These are phyloP conservation scores for Periophthalmus modestus DNA, from an alignment of 2,113 vertebrate genomes.

Conservation along the genomic window DNA sequence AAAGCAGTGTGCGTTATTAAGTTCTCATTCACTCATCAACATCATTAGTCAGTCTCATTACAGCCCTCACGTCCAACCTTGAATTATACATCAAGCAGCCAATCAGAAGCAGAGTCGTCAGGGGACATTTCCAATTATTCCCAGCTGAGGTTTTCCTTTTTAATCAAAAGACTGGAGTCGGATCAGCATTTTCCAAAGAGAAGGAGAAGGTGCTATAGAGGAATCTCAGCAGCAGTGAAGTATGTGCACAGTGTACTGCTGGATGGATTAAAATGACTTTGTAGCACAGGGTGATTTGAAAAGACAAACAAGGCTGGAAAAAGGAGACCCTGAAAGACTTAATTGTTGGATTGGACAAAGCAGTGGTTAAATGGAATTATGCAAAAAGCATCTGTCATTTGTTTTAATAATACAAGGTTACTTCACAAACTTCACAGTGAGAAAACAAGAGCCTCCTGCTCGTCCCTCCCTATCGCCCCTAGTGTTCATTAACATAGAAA, in stretches of 20 bases:
- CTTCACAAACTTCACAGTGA: constrained; percentile 31
- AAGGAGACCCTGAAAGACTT: background rate
- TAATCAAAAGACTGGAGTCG: constrained; percentile 58
- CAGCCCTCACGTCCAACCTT: constrained; percentile 56
- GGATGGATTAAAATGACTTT: background rate
- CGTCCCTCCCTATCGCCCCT: constrained; percentile 55
- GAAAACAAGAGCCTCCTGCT: constrained; percentile 51
- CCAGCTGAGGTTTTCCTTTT: constrained; percentile 54
- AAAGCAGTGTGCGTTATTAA: constrained; percentile 22
- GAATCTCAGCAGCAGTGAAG: background rate
- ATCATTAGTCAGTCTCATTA: constrained; percentile 71
- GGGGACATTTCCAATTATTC: constrained; percentile 57
- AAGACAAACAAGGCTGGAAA: background rate
- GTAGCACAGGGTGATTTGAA: background rate
- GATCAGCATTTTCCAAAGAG: constrained; percentile 49
- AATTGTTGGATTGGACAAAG: background rate
- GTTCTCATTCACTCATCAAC: constrained; percentile 52
- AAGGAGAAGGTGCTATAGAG: constrained; percentile 12
- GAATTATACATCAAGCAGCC: constrained; percentile 75
- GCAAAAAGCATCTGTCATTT: constrained; percentile 24
- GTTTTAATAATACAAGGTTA: constrained; percentile 54
- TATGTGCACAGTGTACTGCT: background rate
- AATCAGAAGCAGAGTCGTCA: constrained; percentile 57
- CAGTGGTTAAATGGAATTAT: background rate
- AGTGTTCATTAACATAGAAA: constrained; percentile 76